Evolutionary conservation across 2,888 invertebrate genomes (phyloP).

Genomic region (Drosophila trichaetosa): DNA sequence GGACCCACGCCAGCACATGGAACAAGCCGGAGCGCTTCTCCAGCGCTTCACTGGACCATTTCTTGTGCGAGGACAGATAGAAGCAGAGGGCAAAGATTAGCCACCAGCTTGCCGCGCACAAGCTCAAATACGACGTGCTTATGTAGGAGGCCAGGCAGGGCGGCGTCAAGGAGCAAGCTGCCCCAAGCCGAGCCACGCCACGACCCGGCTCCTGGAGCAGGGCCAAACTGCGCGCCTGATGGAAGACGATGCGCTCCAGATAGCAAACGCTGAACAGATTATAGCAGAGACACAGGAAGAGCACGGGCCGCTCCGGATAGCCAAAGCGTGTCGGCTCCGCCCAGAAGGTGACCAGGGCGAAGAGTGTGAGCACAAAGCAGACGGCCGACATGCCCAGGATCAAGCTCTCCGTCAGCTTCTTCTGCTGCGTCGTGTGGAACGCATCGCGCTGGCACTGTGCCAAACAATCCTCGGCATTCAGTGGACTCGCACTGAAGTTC

Average conservation of each 20-base stretch:
- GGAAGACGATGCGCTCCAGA: slow-evolving; percentile 88
- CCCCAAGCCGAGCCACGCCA: slow-evolving; percentile 46
- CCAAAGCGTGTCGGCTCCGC: slow-evolving; percentile 95
- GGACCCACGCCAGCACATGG: slow-evolving; percentile 94
- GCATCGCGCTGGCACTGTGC: slow-evolving; percentile 89
- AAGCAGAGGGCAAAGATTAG: slow-evolving; percentile 94
- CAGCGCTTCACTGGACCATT: slow-evolving; percentile 97
- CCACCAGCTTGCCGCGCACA: slow-evolving; percentile 95
- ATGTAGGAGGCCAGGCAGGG: slow-evolving; percentile 91
- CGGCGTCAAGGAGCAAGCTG: slow-evolving; percentile 85
- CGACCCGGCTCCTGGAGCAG: slow-evolving; percentile 84
- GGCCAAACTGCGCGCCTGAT: slow-evolving; percentile 81
- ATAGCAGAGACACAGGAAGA: slow-evolving; percentile 95
- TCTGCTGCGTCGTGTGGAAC: slow-evolving; percentile 88
- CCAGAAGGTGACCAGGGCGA: slow-evolving; percentile 94
- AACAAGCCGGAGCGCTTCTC: slow-evolving; percentile 94
- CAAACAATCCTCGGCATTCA: slow-evolving; percentile 86
- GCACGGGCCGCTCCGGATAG: slow-evolving; percentile 96
- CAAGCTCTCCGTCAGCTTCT: slow-evolving; percentile 90
- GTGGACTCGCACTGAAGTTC: slow-evolving; percentile 86
- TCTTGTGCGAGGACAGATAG: slow-evolving; percentile 95
- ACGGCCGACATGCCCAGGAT: slow-evolving; percentile 91
- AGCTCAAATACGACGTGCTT: slow-evolving; percentile 91
- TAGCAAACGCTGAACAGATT: slow-evolving; percentile 92
- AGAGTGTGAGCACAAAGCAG: slow-evolving; percentile 92